Conservation (phyloP, 2,797 vertebrate genomes). For the Urocyon cinereoargenteus region DNA sequence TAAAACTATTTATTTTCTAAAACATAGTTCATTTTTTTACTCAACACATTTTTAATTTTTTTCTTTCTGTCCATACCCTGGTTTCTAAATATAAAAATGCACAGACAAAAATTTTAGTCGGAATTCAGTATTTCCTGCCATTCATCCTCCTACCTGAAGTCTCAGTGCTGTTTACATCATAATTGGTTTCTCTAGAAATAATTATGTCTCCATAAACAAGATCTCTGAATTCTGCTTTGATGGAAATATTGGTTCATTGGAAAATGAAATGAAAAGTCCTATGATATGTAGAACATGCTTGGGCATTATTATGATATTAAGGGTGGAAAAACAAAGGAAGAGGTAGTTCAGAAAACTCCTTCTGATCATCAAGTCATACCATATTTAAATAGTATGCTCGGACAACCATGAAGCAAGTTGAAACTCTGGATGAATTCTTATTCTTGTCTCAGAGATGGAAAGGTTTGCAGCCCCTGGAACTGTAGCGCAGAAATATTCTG, state of each 20-base stretch:
- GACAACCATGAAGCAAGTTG: not conserved
- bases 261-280: slow-evolving; percentile 29
- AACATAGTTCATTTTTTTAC: not conserved
- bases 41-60: not conserved
- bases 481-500: not conserved
- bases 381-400: not conserved
- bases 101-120: not conserved
- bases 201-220: slow-evolving; percentile 43
- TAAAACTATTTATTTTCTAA: not conserved
- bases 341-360: not conserved
- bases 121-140: not conserved
- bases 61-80: not conserved
- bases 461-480: slow-evolving; percentile 13
- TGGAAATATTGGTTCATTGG: not conserved
- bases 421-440: not conserved
- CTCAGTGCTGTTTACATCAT: slow-evolving; percentile 7
- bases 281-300: not conserved
- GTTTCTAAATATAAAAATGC: not conserved
- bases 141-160: slow-evolving; percentile 4
- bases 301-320: not conserved
- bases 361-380: not conserved
- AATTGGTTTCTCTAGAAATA: slow-evolving; percentile 52
- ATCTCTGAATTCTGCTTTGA: slow-evolving; percentile 25
- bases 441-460: not conserved
- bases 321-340: not conserved